phyloP scores from a whole-genome alignment of 2,797 vertebrate genomes.

The Lacerta bilineata region DNA sequence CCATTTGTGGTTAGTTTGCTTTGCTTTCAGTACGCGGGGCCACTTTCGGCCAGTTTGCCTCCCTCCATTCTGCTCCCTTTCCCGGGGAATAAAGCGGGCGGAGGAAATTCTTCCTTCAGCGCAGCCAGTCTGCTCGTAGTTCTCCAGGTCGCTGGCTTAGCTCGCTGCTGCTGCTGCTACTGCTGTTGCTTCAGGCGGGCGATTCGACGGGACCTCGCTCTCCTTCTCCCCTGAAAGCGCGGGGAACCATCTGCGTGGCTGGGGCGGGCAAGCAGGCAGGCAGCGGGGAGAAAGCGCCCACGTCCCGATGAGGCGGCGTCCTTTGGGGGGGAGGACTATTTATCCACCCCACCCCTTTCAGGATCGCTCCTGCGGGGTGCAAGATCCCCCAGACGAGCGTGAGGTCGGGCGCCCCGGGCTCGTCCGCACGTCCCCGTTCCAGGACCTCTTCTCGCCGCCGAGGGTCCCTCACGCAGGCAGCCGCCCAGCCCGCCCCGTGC shows the following conservation, averaged over 20 bases:
- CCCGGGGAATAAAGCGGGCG: slow-evolving; percentile 46
- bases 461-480: not conserved
- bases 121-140: not conserved
- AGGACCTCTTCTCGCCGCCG: not conserved
- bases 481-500: slow-evolving; percentile 5
- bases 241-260: not conserved
- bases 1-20: slow-evolving; percentile 73
- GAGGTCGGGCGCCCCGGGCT: not conserved
- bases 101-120: slow-evolving; percentile 31
- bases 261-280: too few relatives aligned
- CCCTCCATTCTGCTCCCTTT: slow-evolving; percentile 26
- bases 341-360: not conserved
- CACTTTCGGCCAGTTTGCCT: slow-evolving; percentile 60
- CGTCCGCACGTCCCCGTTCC: not conserved
- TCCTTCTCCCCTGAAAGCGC: not conserved
- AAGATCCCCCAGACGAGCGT: not conserved
- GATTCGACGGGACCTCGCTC: not conserved
- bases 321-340: not conserved
- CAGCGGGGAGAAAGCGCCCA: not conserved
- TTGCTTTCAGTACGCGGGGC: slow-evolving; percentile 64
- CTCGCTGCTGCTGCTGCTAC: not conserved
- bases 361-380: too few relatives aligned
- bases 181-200: not conserved
- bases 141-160: not conserved
- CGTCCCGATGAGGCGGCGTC: not conserved